A percentile compares a stretch with the other conserved stretches of the same genome.
These are phyloP conservation scores for Koerneria pararmatus DNA, from an alignment of 2,888 invertebrate species.

Conservation along the genomic window DNA sequence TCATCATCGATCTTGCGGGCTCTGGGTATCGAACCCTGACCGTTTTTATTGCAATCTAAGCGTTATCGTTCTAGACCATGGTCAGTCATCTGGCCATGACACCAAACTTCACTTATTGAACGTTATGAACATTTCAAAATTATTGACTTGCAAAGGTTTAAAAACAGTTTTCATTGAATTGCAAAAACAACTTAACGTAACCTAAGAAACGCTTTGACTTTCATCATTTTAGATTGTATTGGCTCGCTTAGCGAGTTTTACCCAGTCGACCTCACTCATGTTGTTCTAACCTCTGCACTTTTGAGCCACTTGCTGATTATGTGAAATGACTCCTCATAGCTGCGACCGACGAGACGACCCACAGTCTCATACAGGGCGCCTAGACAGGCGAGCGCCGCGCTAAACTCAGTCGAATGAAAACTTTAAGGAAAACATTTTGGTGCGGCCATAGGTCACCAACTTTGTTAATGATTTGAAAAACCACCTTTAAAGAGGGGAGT, in stretches of 20 bases:
- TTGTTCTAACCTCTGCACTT: slow-evolving; percentile 72
- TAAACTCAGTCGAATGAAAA: slow-evolving; percentile 61
- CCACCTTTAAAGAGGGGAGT: not conserved
- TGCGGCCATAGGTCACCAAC: not conserved
- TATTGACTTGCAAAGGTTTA: no score
- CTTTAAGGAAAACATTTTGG: not conserved
- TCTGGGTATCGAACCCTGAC: slow-evolving; percentile 19
- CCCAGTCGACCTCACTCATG: no score
- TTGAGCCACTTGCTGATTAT: slow-evolving; percentile 83
- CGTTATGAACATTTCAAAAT: no score
- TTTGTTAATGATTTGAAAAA: not conserved
- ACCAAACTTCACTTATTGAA: no score
- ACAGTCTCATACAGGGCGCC: slow-evolving; percentile 96
- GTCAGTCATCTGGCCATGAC: no score
- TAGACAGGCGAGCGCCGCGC: slow-evolving; percentile 85
- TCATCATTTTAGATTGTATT: no score
- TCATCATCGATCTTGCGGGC: slow-evolving; percentile 20
- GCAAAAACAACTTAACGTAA: no score
- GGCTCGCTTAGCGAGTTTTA: no score
- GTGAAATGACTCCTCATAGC: slow-evolving; percentile 94
- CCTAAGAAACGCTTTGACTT: no score
- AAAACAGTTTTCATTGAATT: no score
- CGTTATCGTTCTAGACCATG: no score
- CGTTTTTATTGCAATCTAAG: no score
- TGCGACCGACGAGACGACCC: slow-evolving; percentile 96